A percentile compares a stretch with the other conserved stretches of the same genome.
Conservation (phyloP, 2,888 invertebrate genomes). For the Heteromyza rotundicornis region DNA sequence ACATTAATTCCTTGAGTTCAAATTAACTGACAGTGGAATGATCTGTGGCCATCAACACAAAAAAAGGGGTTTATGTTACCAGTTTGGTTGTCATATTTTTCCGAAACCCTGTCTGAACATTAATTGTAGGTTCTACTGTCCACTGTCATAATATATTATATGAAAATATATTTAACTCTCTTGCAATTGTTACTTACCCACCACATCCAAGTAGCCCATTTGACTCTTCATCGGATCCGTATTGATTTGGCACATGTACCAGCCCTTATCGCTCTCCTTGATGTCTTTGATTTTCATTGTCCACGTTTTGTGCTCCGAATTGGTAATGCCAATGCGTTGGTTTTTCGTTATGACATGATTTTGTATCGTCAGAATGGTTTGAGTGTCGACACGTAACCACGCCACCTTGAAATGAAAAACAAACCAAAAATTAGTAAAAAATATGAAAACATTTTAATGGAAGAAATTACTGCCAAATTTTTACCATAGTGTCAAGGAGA, state of each 20-base stretch:
- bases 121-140: not conserved
- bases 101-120: too few species aligned
- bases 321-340: slow-evolving; percentile 80
- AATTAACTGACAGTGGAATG: too few species aligned
- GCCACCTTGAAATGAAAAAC: slow-evolving; percentile 50
- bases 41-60: too few species aligned
- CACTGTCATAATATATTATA: not conserved
- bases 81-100: too few species aligned
- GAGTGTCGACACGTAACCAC: slow-evolving; percentile 72
- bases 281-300: slow-evolving; percentile 81
- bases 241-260: slow-evolving; percentile 67
- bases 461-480: too few species aligned
- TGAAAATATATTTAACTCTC: not conserved
- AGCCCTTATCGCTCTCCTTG: slow-evolving; percentile 78
- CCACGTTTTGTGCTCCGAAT: slow-evolving; percentile 82
- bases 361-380: slow-evolving; percentile 87
- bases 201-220: slow-evolving; percentile 85
- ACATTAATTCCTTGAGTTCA: too few species aligned
- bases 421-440: too few species aligned
- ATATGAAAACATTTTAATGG: too few species aligned
- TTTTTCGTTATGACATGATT: slow-evolving; percentile 90
- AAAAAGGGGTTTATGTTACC: too few species aligned
- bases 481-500: not conserved
- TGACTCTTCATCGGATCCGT: slow-evolving; percentile 69
- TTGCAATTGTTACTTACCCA: slow-evolving; percentile 69